These are phyloP conservation scores for Anas platyrhynchos DNA, from an alignment of 2,113 vertebrate genomes.

Conservation along the genomic window DNA sequence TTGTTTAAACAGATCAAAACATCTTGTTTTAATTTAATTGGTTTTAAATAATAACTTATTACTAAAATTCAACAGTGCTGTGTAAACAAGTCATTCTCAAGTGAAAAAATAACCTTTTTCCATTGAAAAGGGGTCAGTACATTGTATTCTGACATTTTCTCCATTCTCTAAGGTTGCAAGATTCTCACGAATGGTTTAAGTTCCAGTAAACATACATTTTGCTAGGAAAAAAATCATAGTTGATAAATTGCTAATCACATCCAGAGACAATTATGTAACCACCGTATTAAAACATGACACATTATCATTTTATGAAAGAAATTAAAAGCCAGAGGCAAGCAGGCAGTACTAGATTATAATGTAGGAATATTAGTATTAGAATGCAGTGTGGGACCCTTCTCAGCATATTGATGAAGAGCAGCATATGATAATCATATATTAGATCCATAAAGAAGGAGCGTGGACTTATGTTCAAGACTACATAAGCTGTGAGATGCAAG, in stretches of 20 bases:
- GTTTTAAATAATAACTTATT: background rate
- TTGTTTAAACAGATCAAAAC: background rate
- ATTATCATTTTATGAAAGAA: conserved; percentile 20
- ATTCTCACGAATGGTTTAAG: background rate
- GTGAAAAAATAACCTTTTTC: background rate
- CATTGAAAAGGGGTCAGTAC: background rate
- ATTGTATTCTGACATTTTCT: background rate
- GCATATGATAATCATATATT: background rate
- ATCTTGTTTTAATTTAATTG: background rate
- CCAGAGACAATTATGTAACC: background rate
- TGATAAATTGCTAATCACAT: conserved; percentile 6
- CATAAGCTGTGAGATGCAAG: background rate
- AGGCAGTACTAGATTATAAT: background rate
- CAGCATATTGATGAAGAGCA: conserved; percentile 22
- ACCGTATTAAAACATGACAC: background rate
- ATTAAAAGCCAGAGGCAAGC: conserved; percentile 41
- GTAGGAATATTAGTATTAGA: background rate
- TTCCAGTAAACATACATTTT: background rate
- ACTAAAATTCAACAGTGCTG: background rate
- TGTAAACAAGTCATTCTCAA: background rate
- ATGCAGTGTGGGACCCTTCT: background rate
- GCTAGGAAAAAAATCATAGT: background rate
- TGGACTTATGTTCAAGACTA: background rate
- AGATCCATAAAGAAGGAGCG: background rate
- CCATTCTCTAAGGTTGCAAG: background rate